A percentile compares a stretch with the other conserved stretches of the same genome.
phyloP scores from a whole-genome alignment of 92 coral and sea anemone genomes.

The Epizoanthus stellaris region DNA sequence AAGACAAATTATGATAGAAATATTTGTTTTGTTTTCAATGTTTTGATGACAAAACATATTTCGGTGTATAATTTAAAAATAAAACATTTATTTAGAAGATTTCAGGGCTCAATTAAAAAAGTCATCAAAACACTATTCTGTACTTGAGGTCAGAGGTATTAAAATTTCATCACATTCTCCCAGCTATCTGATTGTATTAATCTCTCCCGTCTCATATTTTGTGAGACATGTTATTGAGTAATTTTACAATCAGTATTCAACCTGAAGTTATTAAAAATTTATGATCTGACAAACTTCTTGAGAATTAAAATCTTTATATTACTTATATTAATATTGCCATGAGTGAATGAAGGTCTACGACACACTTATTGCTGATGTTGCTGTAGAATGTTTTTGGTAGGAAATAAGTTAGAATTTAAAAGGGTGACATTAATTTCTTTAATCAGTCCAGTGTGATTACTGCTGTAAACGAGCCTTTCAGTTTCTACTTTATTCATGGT shows the following conservation, averaged over 20 bases:
- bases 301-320: neutral
- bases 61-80: too few relatives aligned
- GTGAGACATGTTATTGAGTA: neutral
- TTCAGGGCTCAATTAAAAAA: too few relatives aligned
- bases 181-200: neutral
- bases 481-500: neutral
- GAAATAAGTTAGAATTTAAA: neutral
- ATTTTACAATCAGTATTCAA: constrained; percentile 7
- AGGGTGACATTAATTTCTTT: neutral
- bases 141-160: neutral
- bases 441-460: neutral
- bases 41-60: too few relatives aligned
- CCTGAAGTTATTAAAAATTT: constrained; percentile 15
- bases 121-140: neutral
- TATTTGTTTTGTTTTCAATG: too few relatives aligned
- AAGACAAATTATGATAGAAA: too few relatives aligned
- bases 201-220: neutral
- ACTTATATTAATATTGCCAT: neutral
- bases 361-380: neutral
- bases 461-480: neutral
- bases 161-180: neutral
- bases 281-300: constrained; percentile 4
- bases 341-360: neutral
- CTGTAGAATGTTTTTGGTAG: constrained; percentile 60
- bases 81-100: too few relatives aligned